Percentiles rank a stretch among this genome's conserved stretches.
phyloP scores from a whole-genome alignment of 2,888 invertebrate species.

The Leptarthrus brevirostris region DNA sequence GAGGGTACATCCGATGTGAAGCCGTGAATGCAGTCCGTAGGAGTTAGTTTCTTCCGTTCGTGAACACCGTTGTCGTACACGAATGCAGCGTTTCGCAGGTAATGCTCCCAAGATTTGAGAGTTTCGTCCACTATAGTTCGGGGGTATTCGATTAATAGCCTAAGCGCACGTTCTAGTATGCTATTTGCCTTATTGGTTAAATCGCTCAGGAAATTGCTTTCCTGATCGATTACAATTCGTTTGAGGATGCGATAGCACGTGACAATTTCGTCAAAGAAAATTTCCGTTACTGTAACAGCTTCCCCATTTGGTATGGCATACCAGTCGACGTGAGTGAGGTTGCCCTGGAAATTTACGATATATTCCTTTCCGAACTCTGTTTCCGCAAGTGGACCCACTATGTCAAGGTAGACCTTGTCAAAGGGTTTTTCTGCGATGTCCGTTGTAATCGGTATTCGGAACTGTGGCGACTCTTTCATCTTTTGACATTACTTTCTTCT shows the following conservation, averaged over 20 bases:
- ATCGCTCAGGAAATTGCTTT: constrained; percentile 7
- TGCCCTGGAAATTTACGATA: constrained; percentile 48
- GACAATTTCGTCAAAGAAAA: constrained; percentile 34
- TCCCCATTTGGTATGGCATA: constrained; percentile 46
- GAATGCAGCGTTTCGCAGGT: constrained; percentile 38
- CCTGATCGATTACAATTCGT: constrained; percentile 47
- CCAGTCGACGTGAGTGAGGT: constrained; percentile 43
- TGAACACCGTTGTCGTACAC: constrained; percentile 42
- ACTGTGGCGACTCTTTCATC: no score
- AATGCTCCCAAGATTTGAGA: constrained; percentile 51
- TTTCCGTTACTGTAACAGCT: constrained; percentile 43
- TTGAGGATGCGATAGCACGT: constrained; percentile 42
- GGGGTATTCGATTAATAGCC: constrained; percentile 44
- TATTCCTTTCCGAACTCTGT: constrained; percentile 40
- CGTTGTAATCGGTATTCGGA: background rate
- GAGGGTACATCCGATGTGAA: constrained; percentile 27
- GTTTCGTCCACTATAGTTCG: constrained; percentile 36
- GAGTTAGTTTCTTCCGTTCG: constrained; percentile 36
- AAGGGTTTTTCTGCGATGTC: no score
- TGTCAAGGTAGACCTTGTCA: no score
- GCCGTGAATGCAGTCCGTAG: constrained; percentile 46
- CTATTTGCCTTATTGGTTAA: constrained; percentile 45
- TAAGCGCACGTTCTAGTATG: constrained; percentile 42
- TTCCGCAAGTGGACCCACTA: constrained; percentile 16
- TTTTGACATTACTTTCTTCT: no score